These are phyloP conservation scores for Lagocephalus sceleratus DNA, from an alignment of 2,797 vertebrate species.

Conservation along the genomic window DNA sequence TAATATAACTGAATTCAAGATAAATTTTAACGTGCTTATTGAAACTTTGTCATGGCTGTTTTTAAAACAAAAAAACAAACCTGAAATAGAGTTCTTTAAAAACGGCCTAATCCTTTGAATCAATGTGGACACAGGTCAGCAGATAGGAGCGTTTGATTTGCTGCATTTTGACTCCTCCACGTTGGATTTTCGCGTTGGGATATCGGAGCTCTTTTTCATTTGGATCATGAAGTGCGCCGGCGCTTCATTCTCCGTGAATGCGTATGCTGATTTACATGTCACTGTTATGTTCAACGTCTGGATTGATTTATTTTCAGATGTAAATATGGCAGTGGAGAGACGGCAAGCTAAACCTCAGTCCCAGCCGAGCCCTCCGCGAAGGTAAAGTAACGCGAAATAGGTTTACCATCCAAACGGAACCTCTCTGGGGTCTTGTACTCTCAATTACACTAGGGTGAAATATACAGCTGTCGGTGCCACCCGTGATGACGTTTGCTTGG, in stretches of 20 bases:
- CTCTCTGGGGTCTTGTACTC: slow-evolving; percentile 34
- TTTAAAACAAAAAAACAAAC: too few species aligned
- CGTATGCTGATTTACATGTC: slow-evolving; percentile 57
- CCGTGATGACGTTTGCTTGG: slow-evolving; percentile 18
- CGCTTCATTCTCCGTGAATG: slow-evolving; percentile 56
- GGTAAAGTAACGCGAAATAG: slow-evolving; percentile 90
- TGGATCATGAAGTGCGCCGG: slow-evolving; percentile 52
- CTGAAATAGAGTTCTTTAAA: neutral
- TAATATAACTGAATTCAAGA: too few species aligned
- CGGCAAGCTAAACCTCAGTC: slow-evolving; percentile 92
- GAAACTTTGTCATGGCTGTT: neutral
- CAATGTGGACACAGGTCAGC: slow-evolving; percentile 8
- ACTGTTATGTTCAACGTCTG: slow-evolving; percentile 93
- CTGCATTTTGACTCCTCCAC: slow-evolving; percentile 43
- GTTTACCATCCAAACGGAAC: slow-evolving; percentile 44
- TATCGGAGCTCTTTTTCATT: slow-evolving; percentile 51
- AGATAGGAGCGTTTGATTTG: slow-evolving; percentile 32
- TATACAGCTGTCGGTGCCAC: slow-evolving; percentile 34
- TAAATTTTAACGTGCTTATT: neutral
- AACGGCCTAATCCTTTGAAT: slow-evolving; percentile 7
- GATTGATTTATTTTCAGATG: slow-evolving; percentile 99
- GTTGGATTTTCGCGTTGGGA: slow-evolving; percentile 58
- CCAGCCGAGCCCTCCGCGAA: slow-evolving; percentile 97
- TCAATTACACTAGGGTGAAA: slow-evolving; percentile 19
- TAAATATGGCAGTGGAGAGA: slow-evolving; percentile 99